Conservation (phyloP, 2,113 vertebrate genomes). For the Aspiorhynchus laticeps region DNA sequence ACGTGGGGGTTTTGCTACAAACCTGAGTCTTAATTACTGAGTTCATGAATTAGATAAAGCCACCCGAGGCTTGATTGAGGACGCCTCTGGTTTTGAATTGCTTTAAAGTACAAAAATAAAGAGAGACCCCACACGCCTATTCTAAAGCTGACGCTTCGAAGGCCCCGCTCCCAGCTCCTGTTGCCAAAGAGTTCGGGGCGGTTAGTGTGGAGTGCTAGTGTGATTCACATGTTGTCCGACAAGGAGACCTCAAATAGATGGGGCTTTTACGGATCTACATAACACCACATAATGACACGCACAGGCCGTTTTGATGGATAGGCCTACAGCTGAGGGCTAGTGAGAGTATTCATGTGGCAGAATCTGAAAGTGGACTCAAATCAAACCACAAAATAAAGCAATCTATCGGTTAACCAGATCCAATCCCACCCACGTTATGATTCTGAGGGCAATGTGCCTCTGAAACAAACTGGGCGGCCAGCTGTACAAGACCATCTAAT, state of each 20-base stretch:
- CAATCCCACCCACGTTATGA: neutral
- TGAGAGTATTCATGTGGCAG: neutral
- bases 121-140: constrained; percentile 24
- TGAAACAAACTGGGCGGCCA: neutral
- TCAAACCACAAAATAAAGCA: neutral
- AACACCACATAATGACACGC: constrained; percentile 32
- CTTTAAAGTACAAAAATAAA: constrained; percentile 57
- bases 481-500: neutral
- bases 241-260: constrained; percentile 13
- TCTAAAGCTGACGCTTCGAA: constrained; percentile 35
- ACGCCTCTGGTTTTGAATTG: constrained; percentile 49
- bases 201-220: constrained; percentile 47
- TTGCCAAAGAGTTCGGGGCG: constrained; percentile 16
- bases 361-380: constrained; percentile 1
- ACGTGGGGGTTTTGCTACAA: constrained; percentile 50
- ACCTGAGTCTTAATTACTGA: constrained; percentile 62
- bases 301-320: neutral
- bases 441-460: too few relatives aligned
- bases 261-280: constrained; percentile 33
- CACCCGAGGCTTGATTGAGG: constrained; percentile 53
- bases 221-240: constrained; percentile 35
- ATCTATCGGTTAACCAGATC: neutral
- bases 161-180: constrained; percentile 50
- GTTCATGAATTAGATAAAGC: constrained; percentile 55
- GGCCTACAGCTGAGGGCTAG: neutral